Percentiles rank a stretch among this genome's conserved stretches.
Evolutionary conservation across 2,797 vertebrate genomes (phyloP).

Genomic region (Tapirus indicus): DNA sequence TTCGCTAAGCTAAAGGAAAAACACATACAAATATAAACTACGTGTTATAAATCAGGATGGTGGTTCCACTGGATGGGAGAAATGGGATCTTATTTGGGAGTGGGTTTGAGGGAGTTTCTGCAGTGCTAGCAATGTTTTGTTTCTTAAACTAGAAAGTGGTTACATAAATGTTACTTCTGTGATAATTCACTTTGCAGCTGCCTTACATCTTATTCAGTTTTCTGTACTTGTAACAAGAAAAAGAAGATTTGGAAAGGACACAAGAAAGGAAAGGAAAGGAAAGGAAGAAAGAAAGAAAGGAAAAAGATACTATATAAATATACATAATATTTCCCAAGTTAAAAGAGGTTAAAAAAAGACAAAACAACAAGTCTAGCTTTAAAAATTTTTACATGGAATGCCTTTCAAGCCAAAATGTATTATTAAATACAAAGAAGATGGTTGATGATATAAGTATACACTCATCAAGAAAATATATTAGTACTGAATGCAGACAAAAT

Average conservation of each 20-base stretch:
- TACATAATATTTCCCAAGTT: background rate
- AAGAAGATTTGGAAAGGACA: background rate
- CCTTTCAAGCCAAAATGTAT: background rate
- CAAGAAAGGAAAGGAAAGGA: background rate
- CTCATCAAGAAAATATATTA: background rate
- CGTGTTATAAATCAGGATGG: background rate
- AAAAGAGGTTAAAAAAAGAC: background rate
- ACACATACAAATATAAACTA: background rate
- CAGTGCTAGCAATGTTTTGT: background rate
- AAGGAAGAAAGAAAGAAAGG: background rate
- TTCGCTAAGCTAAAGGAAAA: background rate
- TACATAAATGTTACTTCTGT: background rate
- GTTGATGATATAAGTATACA: background rate
- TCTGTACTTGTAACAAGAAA: background rate
- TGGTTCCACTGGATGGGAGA: background rate
- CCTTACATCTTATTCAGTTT: background rate
- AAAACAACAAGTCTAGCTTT: background rate
- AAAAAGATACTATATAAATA: background rate
- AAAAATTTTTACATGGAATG: background rate
- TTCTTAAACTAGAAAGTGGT: background rate
- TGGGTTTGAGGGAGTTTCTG: background rate
- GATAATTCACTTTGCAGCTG: background rate
- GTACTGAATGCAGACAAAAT: background rate
- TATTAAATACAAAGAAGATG: background rate
- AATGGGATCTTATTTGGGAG: background rate